These are phyloP conservation scores for Chloroceryle inda DNA, from an alignment of 2,797 vertebrate genomes.

Conservation along the genomic window DNA sequence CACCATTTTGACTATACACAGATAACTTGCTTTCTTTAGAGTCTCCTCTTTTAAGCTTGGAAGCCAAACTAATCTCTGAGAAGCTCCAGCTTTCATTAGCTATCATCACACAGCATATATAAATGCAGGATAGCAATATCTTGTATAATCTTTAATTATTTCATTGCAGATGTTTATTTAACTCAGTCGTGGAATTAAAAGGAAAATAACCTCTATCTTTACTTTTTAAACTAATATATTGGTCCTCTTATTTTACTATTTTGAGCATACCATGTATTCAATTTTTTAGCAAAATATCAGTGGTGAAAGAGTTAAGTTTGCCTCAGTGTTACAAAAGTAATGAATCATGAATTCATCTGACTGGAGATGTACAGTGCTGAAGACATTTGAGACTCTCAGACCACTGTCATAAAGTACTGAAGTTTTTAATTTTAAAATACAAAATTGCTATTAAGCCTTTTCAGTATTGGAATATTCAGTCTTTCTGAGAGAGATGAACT, in stretches of 20 bases:
- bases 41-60: background rate
- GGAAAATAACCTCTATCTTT: background rate
- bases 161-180: background rate
- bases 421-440: slow-evolving; percentile 9
- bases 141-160: background rate
- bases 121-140: background rate
- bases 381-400: background rate
- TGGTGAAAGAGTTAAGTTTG: slow-evolving; percentile 23
- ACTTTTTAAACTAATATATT: background rate
- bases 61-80: background rate
- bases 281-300: background rate
- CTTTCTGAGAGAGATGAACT: background rate
- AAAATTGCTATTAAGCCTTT: background rate
- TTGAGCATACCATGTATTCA: background rate
- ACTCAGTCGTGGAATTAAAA: background rate
- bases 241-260: background rate
- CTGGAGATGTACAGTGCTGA: background rate
- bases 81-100: background rate
- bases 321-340: background rate
- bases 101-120: background rate
- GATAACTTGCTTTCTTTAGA: background rate
- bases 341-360: background rate
- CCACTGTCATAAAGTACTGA: background rate
- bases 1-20: background rate
- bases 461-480: background rate